A percentile compares a stretch with the other conserved stretches of the same genome.
phyloP scores from a whole-genome alignment of 2,113 vertebrate species.

The Megalops atlanticus region DNA sequence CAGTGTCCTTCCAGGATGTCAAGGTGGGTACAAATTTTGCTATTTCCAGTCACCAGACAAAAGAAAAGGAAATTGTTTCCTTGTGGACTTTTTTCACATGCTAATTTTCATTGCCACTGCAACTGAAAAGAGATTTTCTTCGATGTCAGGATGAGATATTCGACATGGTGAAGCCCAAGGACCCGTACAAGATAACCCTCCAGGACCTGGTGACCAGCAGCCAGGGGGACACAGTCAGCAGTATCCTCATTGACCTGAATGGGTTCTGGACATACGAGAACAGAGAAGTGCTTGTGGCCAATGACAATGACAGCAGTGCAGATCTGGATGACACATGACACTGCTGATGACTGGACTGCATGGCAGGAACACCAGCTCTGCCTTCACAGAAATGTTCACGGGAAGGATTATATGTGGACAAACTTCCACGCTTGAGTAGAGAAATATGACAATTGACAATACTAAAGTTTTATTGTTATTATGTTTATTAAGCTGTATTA shows the following conservation, averaged over 20 bases:
- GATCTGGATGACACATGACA: slow-evolving; percentile 85
- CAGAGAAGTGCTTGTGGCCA: slow-evolving; percentile 93
- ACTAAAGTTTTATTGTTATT: slow-evolving; percentile 2
- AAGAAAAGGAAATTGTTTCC: neutral
- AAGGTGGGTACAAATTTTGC: slow-evolving; percentile 73
- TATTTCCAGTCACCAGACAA: neutral
- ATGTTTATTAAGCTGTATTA: slow-evolving; percentile 23
- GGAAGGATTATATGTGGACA: neutral
- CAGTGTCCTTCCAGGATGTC: slow-evolving; percentile 95
- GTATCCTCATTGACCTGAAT: slow-evolving; percentile 97
- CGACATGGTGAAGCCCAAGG: slow-evolving; percentile 98
- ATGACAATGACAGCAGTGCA: slow-evolving; percentile 75
- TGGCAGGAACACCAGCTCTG: neutral
- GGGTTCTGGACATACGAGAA: slow-evolving; percentile 99
- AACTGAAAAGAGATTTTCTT: neutral
- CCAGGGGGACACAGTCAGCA: slow-evolving; percentile 94
- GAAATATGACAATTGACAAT: slow-evolving; percentile 1
- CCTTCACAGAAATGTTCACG: slow-evolving; percentile 3
- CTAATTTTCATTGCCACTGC: neutral
- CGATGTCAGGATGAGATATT: slow-evolving; percentile 92
- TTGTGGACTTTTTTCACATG: neutral
- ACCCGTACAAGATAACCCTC: slow-evolving; percentile 92
- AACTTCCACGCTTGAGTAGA: neutral
- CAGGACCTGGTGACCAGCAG: slow-evolving; percentile 96
- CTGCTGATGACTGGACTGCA: neutral